Evolutionary conservation across 2,888 invertebrate species (phyloP).

Genomic region (Myopa testacea): DNA sequence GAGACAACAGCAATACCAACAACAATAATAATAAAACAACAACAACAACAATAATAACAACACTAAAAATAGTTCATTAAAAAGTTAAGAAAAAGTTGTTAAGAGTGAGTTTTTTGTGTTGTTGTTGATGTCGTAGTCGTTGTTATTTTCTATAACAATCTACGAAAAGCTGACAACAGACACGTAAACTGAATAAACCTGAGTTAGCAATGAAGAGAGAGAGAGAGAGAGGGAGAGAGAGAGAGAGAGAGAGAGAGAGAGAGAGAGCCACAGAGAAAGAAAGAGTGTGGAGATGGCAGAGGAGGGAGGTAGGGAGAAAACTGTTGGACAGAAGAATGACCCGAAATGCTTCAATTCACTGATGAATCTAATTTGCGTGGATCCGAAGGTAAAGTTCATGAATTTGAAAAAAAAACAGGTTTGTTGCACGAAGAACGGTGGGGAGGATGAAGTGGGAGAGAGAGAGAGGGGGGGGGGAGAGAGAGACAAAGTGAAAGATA

Average conservation of each 20-base stretch:
- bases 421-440: background rate
- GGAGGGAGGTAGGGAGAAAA: background rate
- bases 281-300: background rate
- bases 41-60: constrained; percentile 18
- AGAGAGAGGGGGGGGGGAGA: background rate
- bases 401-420: background rate
- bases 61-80: background rate
- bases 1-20: constrained; percentile 16
- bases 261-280: background rate
- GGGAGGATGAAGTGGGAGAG: background rate
- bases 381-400: constrained; percentile 21
- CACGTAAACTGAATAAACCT: too few species aligned
- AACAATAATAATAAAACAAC: constrained; percentile 6
- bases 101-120: background rate
- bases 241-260: background rate
- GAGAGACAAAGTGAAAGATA: background rate
- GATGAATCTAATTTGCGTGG: constrained; percentile 32
- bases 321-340: background rate
- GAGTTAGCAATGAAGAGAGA: background rate
- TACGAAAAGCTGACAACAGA: background rate
- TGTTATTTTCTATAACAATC: background rate
- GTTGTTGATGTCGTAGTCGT: background rate
- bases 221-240: too few species aligned
- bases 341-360: constrained; percentile 29
- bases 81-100: constrained; percentile 8